Conservation (phyloP, 2,888 invertebrate genomes). For the Mesoligia furuncula region DNA sequence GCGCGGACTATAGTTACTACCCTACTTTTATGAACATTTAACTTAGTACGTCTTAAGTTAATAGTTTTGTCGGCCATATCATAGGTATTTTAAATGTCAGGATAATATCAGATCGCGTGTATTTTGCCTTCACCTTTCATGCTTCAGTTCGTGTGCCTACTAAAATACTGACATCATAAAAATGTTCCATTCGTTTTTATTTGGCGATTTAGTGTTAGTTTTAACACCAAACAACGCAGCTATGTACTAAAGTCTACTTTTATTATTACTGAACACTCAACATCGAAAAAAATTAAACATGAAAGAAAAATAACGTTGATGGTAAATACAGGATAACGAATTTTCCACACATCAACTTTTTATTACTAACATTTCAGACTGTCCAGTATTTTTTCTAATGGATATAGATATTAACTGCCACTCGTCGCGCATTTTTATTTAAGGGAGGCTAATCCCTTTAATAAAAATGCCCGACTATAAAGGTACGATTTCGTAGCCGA, state of each 20-base stretch:
- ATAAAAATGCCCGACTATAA: conserved; percentile 4
- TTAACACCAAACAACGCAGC: conserved; percentile 19
- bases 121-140: not conserved
- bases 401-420: too few species aligned
- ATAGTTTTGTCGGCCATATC: not conserved
- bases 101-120: conserved; percentile 1
- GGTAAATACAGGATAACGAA: not conserved
- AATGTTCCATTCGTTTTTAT: conserved; percentile 44
- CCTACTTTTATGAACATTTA: not conserved
- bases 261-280: conserved; percentile 10
- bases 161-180: conserved; percentile 37
- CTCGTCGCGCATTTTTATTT: too few species aligned
- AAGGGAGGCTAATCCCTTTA: not conserved
- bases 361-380: not conserved
- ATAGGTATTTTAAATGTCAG: conserved; percentile 1
- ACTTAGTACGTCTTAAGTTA: not conserved
- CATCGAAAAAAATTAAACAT: not conserved
- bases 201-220: conserved; percentile 31
- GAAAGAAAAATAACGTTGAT: not conserved
- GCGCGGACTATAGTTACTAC: not conserved
- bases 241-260: conserved; percentile 15
- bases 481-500: too few species aligned
- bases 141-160: not conserved
- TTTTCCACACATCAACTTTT: conserved; percentile 6
- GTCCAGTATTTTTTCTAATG: not conserved